Conservation (phyloP, 1,140 invertebrate genomes). For the Drosophila triauraria region DNA sequence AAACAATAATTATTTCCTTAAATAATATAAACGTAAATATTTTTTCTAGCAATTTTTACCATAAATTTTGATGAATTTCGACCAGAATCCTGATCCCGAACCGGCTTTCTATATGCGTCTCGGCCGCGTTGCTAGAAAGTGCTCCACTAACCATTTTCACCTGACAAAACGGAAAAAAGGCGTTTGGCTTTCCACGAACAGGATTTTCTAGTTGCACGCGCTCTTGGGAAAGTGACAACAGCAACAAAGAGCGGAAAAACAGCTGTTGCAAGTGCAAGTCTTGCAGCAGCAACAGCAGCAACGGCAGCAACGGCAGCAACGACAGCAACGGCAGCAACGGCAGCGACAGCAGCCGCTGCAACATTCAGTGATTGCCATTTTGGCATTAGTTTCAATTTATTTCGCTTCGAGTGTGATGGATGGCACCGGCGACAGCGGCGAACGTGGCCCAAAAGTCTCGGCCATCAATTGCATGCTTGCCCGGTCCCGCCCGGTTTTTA, state of each 20-base stretch:
- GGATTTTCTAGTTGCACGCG: constrained; percentile 66
- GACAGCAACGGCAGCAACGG: too few species aligned
- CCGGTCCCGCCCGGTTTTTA: constrained; percentile 42
- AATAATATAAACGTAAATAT: too few species aligned
- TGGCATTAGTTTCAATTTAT: constrained; percentile 79
- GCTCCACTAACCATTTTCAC: constrained; percentile 53
- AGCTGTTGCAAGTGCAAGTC: constrained; percentile 63
- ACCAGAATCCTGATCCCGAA: not conserved
- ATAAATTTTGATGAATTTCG: too few species aligned
- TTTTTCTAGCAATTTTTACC: too few species aligned
- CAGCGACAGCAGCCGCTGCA: constrained; percentile 8
- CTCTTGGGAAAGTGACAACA: constrained; percentile 33
- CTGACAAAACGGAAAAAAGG: constrained; percentile 33
- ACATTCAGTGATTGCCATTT: constrained; percentile 73
- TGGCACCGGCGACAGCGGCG: constrained; percentile 65
- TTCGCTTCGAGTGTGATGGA: constrained; percentile 76
- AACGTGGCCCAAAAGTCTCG: constrained; percentile 41
- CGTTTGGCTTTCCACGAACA: constrained; percentile 50
- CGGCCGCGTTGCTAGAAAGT: constrained; percentile 25
- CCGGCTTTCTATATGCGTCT: constrained; percentile 13
- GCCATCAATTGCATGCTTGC: constrained; percentile 30
- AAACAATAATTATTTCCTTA: too few species aligned
- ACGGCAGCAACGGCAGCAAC: too few species aligned
- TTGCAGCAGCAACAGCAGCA: not conserved
- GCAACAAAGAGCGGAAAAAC: constrained; percentile 25